Conservation (phyloP, 2,888 invertebrate genomes). For the Trichacis sp. region DNA sequence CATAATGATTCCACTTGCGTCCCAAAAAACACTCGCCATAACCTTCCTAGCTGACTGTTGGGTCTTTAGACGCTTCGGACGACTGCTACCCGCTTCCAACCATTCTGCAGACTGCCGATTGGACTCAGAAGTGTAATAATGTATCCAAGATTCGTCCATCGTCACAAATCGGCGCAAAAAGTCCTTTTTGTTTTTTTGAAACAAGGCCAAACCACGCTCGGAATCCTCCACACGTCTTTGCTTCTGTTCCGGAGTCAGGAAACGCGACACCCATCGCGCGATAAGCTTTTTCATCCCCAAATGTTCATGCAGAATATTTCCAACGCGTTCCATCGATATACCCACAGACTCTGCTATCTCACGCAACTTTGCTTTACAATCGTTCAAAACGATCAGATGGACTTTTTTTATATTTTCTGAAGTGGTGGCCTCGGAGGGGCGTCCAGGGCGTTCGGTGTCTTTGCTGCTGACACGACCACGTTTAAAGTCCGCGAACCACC, state of each 20-base stretch:
- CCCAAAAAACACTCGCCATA: constrained; percentile 56
- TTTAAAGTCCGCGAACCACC: constrained; percentile 22
- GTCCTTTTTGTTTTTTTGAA: constrained; percentile 53
- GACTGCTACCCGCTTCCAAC: constrained; percentile 19
- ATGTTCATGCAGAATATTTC: constrained; percentile 41
- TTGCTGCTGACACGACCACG: constrained; percentile 28
- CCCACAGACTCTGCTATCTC: constrained; percentile 41
- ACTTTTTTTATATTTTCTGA: constrained; percentile 42
- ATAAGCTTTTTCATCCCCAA: constrained; percentile 36
- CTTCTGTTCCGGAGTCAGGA: constrained; percentile 44
- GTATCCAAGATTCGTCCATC: constrained; percentile 61
- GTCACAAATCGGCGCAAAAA: constrained; percentile 57
- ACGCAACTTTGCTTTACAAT: constrained; percentile 38
- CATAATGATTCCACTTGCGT: constrained; percentile 51
- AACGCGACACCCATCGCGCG: constrained; percentile 53
- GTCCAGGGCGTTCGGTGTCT: constrained; percentile 33
- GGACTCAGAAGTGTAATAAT: constrained; percentile 52
- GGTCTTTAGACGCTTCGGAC: constrained; percentile 35
- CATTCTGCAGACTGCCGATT: constrained; percentile 39
- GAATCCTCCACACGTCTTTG: constrained; percentile 1
- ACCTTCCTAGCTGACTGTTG: constrained; percentile 25
- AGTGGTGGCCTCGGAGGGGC: constrained; percentile 29
- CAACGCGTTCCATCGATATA: constrained; percentile 37
- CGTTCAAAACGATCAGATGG: constrained; percentile 38
- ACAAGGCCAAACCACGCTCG: constrained; percentile 26